Percentiles rank a stretch among this genome's conserved stretches.
Evolutionary conservation across 35 echinoderm and acorn worm species (phyloP).

Genomic region (Heliocidaris tuberculata): DNA sequence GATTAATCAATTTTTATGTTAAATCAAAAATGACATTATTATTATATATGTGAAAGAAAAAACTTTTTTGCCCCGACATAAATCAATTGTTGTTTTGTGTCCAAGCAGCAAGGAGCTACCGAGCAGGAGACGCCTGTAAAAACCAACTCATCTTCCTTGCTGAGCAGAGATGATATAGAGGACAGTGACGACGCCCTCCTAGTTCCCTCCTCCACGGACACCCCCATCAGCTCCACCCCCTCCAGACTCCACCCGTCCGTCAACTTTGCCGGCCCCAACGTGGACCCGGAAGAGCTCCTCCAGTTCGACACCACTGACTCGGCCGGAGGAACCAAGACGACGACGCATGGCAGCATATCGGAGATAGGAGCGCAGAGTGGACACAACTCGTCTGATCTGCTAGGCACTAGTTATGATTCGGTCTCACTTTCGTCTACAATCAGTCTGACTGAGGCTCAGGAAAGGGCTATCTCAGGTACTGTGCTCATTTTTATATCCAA

Average conservation of each 20-base stretch:
- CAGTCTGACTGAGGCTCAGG: conserved; percentile 91
- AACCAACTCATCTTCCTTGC: not conserved
- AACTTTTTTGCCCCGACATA: too few relatives aligned
- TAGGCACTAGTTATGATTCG: conserved; percentile 51
- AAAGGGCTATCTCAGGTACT: conserved; percentile 78
- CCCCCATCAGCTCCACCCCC: conserved; percentile 43
- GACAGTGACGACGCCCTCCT: conserved; percentile 46
- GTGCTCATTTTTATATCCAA: not conserved
- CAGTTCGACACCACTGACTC: conserved; percentile 61
- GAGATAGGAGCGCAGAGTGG: conserved; percentile 65
- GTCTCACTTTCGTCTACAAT: conserved; percentile 68
- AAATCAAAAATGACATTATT: too few relatives aligned
- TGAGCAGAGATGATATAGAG: conserved; percentile 32
- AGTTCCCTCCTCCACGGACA: conserved; percentile 6
- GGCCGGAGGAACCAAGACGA: conserved; percentile 1
- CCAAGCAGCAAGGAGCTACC: conserved; percentile 7
- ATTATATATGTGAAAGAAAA: too few relatives aligned
- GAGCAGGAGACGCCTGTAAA: not conserved
- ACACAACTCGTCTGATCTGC: conserved; percentile 40
- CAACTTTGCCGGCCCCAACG: conserved; percentile 49
- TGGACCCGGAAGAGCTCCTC: conserved; percentile 74
- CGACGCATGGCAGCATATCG: conserved; percentile 48
- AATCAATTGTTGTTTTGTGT: not conserved
- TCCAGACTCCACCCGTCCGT: not conserved
- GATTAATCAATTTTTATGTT: too few relatives aligned